Evolutionary conservation across 2,113 vertebrate species (phyloP).

Genomic region (Cyrtonyx montezumae): DNA sequence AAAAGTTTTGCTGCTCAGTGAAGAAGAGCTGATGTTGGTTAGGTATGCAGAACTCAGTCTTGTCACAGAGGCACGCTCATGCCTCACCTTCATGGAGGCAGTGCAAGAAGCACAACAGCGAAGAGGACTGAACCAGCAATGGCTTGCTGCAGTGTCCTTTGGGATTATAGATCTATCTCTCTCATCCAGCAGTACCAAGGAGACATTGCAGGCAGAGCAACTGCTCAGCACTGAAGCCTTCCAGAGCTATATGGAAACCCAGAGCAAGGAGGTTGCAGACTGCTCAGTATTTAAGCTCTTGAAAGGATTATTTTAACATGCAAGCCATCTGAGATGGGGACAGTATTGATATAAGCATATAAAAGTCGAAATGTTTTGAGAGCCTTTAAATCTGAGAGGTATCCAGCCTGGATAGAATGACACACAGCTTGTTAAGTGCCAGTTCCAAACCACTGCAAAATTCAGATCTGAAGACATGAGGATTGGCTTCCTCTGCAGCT

Average conservation of each 20-base stretch:
- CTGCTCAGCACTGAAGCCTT: not conserved
- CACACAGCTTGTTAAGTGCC: not conserved
- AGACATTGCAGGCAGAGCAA: not conserved
- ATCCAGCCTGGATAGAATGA: not conserved
- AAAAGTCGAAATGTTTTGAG: not conserved
- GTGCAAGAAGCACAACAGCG: not conserved
- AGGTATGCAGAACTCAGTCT: not conserved
- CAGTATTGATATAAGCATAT: not conserved
- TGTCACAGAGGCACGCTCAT: not conserved
- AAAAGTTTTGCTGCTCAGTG: not conserved
- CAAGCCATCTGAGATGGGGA: not conserved
- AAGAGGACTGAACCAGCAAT: not conserved
- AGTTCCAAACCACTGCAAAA: not conserved
- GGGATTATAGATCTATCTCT: not conserved
- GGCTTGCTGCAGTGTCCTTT: not conserved
- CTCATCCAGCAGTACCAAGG: not conserved
- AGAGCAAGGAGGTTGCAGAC: not conserved
- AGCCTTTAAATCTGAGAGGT: not conserved
- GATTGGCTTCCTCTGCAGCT: not conserved
- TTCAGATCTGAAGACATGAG: not conserved
- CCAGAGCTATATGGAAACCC: not conserved
- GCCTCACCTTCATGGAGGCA: accelerated
- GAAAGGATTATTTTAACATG: not conserved
- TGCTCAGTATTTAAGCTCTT: not conserved
- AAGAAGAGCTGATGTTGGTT: not conserved